Conservation (phyloP, 1,140 invertebrate species). For the Popillia japonica region DNA sequence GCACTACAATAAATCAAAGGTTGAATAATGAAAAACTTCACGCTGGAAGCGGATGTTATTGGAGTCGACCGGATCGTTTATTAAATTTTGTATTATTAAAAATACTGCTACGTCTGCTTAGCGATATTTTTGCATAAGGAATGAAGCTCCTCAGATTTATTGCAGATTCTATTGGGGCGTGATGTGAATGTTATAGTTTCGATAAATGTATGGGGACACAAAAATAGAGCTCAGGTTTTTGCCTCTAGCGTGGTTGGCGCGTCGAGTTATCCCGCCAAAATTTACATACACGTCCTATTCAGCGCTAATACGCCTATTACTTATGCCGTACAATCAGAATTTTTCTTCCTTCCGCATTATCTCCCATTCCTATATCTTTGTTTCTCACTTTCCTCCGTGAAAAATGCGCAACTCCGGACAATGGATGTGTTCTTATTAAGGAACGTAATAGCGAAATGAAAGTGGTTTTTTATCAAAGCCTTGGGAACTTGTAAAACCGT, state of each 20-base stretch:
- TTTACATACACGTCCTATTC: neutral
- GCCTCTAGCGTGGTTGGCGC: too few species aligned
- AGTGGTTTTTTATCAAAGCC: slow-evolving; percentile 30
- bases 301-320: neutral
- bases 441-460: slow-evolving; percentile 20
- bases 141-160: too few species aligned
- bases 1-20: slow-evolving; percentile 13
- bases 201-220: too few species aligned
- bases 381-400: slow-evolving; percentile 3
- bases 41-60: neutral
- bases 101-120: too few species aligned
- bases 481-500: slow-evolving; percentile 16
- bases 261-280: too few species aligned
- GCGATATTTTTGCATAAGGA: too few species aligned
- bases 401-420: slow-evolving; percentile 1
- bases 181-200: too few species aligned
- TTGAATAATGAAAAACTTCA: slow-evolving; percentile 14
- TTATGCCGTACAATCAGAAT: neutral
- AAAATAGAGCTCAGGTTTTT: too few species aligned
- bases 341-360: neutral
- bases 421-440: slow-evolving; percentile 19
- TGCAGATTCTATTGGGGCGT: too few species aligned
- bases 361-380: neutral
- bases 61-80: neutral
- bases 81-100: neutral